These are phyloP conservation scores for Danio aesculapii DNA, from an alignment of 2,797 vertebrate species.

Conservation along the genomic window DNA sequence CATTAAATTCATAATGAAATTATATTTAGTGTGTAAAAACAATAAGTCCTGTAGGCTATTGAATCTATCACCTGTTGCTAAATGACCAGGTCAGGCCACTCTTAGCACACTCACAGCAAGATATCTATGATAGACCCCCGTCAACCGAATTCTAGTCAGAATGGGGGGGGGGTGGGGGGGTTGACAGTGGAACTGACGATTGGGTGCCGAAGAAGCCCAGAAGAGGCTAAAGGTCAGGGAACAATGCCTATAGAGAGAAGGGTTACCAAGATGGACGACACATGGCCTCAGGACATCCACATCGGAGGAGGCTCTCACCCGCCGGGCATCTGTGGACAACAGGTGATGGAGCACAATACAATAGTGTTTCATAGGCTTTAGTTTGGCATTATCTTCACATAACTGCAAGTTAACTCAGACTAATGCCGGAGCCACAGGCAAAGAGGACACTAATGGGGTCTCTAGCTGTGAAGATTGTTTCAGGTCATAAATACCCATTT, in stretches of 20 bases:
- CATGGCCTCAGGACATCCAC: constrained; percentile 52
- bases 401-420: constrained; percentile 50
- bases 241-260: constrained; percentile 59
- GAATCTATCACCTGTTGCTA: constrained; percentile 45
- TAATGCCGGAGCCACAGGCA: constrained; percentile 35
- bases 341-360: constrained; percentile 59
- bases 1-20: not conserved
- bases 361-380: constrained; percentile 57
- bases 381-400: constrained; percentile 55
- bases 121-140: constrained; percentile 5
- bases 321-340: constrained; percentile 58
- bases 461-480: constrained; percentile 38
- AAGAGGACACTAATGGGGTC: constrained; percentile 26
- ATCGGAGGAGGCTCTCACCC: constrained; percentile 44
- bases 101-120: constrained; percentile 1
- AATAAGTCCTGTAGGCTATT: not conserved
- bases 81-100: constrained; percentile 37
- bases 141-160: not conserved
- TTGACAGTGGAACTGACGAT: constrained; percentile 11
- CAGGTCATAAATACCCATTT: constrained; percentile 22
- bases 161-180: not conserved
- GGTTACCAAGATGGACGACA: constrained; percentile 60
- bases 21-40: not conserved
- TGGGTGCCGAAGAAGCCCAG: constrained; percentile 33
- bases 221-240: constrained; percentile 56